Evolutionary conservation across 2,113 vertebrate genomes (phyloP).

Genomic region (Eulemur rufifrons): DNA sequence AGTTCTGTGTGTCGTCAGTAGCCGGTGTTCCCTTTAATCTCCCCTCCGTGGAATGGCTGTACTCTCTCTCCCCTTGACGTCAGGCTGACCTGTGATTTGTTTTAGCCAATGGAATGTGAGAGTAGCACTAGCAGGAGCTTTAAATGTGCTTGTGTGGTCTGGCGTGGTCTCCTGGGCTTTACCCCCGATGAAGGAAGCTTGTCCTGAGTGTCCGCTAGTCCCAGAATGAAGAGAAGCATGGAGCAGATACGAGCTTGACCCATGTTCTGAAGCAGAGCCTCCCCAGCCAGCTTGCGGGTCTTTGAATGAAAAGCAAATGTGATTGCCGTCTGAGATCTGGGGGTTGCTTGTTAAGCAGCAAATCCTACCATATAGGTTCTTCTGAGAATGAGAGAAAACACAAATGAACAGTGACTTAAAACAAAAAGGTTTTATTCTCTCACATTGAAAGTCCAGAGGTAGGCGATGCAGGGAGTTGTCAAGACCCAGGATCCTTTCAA

Average conservation of each 20-base stretch:
- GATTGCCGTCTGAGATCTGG: neutral
- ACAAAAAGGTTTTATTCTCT: neutral
- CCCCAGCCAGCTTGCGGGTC: neutral
- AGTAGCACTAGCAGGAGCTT: neutral
- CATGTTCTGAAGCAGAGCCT: neutral
- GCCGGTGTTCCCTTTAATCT: too few relatives aligned
- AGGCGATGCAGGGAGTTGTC: neutral
- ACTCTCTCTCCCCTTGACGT: neutral
- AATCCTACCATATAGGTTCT: neutral
- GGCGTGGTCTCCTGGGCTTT: neutral
- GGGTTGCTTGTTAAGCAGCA: neutral
- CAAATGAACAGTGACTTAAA: neutral
- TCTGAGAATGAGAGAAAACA: neutral
- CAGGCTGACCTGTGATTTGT: neutral
- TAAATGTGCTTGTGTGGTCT: neutral
- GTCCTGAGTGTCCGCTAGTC: neutral
- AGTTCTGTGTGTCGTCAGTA: neutral
- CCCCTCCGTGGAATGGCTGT: neutral
- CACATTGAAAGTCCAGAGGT: neutral
- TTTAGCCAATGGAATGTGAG: neutral
- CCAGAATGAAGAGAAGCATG: neutral
- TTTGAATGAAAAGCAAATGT: neutral
- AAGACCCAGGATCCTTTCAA: neutral
- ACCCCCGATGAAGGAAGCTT: neutral
- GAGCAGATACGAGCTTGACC: too few relatives aligned